Base-by-base conservation (phyloP, 2,113 vertebrate genomes). In the Paraplagusia blochii region DNA sequence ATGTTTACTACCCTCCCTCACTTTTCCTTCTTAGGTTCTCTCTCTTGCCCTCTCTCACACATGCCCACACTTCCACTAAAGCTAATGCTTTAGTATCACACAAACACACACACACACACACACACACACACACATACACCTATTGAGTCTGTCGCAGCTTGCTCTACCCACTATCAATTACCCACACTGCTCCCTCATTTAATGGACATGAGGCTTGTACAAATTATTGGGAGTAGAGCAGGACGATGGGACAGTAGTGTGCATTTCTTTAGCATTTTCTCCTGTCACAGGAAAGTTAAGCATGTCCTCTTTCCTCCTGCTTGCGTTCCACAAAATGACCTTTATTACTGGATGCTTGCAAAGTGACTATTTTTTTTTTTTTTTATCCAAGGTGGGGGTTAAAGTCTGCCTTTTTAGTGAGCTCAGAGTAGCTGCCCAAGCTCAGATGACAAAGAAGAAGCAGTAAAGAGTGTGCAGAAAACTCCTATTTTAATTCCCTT, bases 291-390 rank as follows among this genome's bases (percentile, higher is more conserved):
- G 53, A 57, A 73, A 66, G 69, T 69, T 81, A 76, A 82, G 45
- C 63, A 48, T 53, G 66, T 72, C 57, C 78, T 56, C 59, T 77
- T 75, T 78, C 47, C 61, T 64, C 44, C 47, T 11, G 34, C 54
- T 65, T 18, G 43, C 66, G 48, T 79, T 80, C 58, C 64, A 76
- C 63, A 68, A 54, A 54, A n/a, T 85, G 83, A 85, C 83, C 85
- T 85, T 87, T 85, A 80, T 44, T 49, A 59, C 19, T 46, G 48
- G 47, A 53, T 70, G 72, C 75, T 69, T 71, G 48, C 46, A 47
- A 40, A 70, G 77, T 54, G 63, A 78, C 77, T 67, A 73, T 81
- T 80, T 80, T 44, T 70, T 73, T 50, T 76, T 67, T 73, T 81
- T 80, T 80, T 44, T 70, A 73, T 50, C 83, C 52, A 74, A 57